These are phyloP conservation scores for Eulemur rufifrons DNA, from an alignment of 2,113 vertebrate species.

Conservation along the genomic window DNA sequence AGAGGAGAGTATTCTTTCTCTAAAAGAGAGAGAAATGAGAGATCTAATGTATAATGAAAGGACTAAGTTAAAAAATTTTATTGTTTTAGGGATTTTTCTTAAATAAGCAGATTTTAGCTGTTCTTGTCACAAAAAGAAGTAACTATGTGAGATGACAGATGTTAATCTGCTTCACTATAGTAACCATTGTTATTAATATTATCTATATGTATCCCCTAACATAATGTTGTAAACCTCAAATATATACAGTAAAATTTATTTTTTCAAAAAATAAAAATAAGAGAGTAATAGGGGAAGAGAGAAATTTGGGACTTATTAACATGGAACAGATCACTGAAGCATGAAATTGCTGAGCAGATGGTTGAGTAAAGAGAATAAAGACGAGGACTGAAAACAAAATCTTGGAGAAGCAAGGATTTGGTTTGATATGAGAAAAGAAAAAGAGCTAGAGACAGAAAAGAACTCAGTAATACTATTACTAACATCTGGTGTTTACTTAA, in stretches of 20 bases:
- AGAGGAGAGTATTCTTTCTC: background rate
- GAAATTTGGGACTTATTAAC: background rate
- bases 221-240: background rate
- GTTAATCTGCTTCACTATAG: background rate
- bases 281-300: background rate
- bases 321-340: background rate
- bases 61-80: background rate
- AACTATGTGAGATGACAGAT: background rate
- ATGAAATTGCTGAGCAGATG: background rate
- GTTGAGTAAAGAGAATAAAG: background rate
- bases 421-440: background rate
- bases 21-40: background rate
- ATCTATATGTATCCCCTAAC: background rate
- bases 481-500: background rate
- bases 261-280: background rate
- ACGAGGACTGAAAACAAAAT: background rate
- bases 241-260: background rate
- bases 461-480: background rate
- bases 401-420: background rate
- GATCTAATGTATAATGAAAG: background rate
- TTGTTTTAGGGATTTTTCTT: background rate
- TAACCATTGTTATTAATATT: background rate
- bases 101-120: background rate
- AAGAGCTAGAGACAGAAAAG: background rate
- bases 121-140: background rate